Evolutionary conservation across 92 coral and sea anemone species (phyloP).

Genomic region (Meandrina meandrites): DNA sequence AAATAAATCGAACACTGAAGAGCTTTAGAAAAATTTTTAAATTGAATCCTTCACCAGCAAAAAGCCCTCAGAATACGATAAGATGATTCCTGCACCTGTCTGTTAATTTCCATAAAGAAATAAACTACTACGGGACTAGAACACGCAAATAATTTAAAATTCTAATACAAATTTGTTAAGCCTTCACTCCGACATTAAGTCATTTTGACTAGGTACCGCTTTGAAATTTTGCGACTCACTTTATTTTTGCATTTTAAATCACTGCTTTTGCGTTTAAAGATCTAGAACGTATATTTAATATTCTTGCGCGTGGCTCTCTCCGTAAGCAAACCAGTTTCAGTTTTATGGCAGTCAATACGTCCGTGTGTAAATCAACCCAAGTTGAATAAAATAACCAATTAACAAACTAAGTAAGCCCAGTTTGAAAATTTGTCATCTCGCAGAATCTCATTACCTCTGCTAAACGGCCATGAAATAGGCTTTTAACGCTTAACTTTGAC

Average conservation of each 20-base stretch:
- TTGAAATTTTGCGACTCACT: background rate
- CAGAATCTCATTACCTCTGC: slow-evolving; percentile 12
- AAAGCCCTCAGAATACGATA: slow-evolving; percentile 28
- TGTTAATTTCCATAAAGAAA: slow-evolving; percentile 10
- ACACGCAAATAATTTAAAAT: slow-evolving; percentile 38
- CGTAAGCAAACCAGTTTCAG: background rate
- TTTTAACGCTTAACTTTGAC: slow-evolving; percentile 25
- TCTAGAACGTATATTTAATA: background rate
- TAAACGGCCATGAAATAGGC: slow-evolving; percentile 34
- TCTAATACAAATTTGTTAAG: slow-evolving; percentile 35
- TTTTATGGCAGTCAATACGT: background rate
- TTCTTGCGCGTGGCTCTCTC: background rate
- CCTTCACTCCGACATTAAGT: slow-evolving; percentile 7
- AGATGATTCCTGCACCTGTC: slow-evolving; percentile 28
- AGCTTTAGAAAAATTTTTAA: background rate
- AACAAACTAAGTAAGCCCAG: slow-evolving; percentile 11
- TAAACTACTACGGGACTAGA: background rate
- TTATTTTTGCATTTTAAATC: background rate
- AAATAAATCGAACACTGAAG: background rate
- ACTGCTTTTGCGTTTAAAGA: background rate
- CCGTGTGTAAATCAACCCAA: background rate
- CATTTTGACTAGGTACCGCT: slow-evolving; percentile 13
- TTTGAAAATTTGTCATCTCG: slow-evolving; percentile 23
- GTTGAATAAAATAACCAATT: slow-evolving; percentile 16
- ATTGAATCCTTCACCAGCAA: slow-evolving; percentile 9